phyloP scores from a whole-genome alignment of 2,113 vertebrate species.

The Hoplias malabaricus region DNA sequence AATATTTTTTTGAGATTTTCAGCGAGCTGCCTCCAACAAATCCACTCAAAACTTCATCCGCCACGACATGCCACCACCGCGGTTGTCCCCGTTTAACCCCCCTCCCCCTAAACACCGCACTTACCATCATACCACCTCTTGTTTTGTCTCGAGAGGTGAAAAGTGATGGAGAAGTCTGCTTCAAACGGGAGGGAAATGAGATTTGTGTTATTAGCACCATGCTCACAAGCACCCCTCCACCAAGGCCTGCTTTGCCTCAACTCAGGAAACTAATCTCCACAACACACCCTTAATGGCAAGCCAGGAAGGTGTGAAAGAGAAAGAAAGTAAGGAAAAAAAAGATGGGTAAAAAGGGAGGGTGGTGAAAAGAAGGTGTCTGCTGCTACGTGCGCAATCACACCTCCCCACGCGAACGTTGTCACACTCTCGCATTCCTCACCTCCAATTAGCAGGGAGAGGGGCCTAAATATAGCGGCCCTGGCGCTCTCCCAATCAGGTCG shows the following conservation, averaged over 20 bases:
- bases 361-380: conserved; percentile 37
- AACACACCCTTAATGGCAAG: conserved; percentile 54
- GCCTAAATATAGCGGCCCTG: conserved; percentile 51
- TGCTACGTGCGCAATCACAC: conserved; percentile 57
- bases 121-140: conserved; percentile 13
- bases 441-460: conserved; percentile 56
- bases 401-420: conserved; percentile 57
- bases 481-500: conserved; percentile 49
- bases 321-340: conserved; percentile 26
- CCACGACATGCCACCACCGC: background rate
- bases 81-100: conserved; percentile 14
- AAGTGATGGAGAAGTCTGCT: conserved; percentile 37
- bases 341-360: background rate
- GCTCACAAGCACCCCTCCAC: conserved; percentile 21
- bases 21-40: background rate
- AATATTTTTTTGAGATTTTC: background rate
- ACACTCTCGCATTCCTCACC: conserved; percentile 58
- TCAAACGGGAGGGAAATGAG: conserved; percentile 38
- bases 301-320: conserved; percentile 54
- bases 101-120: background rate
- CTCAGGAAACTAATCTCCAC: conserved; percentile 60
- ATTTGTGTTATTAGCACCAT: conserved; percentile 50
- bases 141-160: conserved; percentile 32
- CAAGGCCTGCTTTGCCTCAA: conserved; percentile 46
- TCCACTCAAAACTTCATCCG: background rate